phyloP scores from a whole-genome alignment of 2,888 invertebrate species.

The Caenorhabditis sp. region DNA sequence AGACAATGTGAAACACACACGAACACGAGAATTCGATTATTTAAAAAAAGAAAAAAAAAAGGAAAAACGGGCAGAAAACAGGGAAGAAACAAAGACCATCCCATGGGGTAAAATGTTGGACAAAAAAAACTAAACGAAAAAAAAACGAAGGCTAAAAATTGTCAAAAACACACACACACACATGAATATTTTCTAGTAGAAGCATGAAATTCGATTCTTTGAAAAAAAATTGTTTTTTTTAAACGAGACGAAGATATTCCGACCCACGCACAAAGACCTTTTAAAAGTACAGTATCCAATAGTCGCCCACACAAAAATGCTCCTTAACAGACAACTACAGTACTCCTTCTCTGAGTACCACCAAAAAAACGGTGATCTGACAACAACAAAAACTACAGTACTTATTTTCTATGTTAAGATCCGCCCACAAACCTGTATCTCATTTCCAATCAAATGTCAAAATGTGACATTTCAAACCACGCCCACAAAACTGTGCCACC shows the following conservation, averaged over 20 bases:
- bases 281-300: neutral
- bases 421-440: neutral
- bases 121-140: too few species aligned
- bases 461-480: neutral
- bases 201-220: neutral
- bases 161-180: neutral
- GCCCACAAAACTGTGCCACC: neutral
- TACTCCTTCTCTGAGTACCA: too few species aligned
- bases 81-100: constrained; percentile 1
- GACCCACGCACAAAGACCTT: too few species aligned
- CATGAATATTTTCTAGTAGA: constrained; percentile 1
- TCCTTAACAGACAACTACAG: too few species aligned
- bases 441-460: too few species aligned
- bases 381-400: too few species aligned
- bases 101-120: neutral
- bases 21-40: constrained; percentile 9
- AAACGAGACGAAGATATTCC: too few species aligned
- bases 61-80: constrained; percentile 2
- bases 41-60: constrained; percentile 4
- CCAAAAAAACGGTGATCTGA: too few species aligned
- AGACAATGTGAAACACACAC: neutral
- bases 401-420: neutral
- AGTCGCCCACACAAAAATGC: too few species aligned
- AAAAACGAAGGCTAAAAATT: neutral
- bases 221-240: neutral